Base-by-base conservation (phyloP, 2,113 vertebrate genomes). In the Meriones unguiculatus region DNA sequence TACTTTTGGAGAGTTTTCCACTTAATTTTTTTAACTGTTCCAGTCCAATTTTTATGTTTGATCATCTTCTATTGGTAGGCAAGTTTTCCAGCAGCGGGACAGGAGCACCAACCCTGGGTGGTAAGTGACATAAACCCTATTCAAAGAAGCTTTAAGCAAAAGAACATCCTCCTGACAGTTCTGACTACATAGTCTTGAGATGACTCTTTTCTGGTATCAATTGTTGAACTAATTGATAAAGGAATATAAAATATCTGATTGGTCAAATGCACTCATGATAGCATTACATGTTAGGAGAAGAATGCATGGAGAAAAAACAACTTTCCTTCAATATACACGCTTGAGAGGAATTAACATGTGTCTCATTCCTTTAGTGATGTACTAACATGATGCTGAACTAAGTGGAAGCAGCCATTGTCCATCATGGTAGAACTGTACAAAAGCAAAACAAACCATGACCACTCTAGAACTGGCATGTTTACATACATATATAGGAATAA, bases 11-110 rank as follows among this genome's bases (percentile, higher is more conserved):
- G 70, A 62, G 54, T 76, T 88, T 91, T 93, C 9, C 20, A 70
- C 50, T 57, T 93, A 24, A 0, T 64, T 91, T 90, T 96, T 76
- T 59, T 52, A 72, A 17, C 10, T 54, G 12, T 72, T 24, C 30
- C n/a, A 7, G n/a, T 28, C n/a, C 67, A 46, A 89, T 50, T 89
- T 91, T 95, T 18, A 89, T n/a, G 41, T 86, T 93, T 87, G 54
- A 12, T 22, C 18, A 11, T 73, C 18, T 73, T 38, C 72, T 73
- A 73, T 73, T 38, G 6, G 1, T 3, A 73, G 72, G n/a, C 3
- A 41, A 41, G n/a, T 38, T 41, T 73, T 41, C n/a, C 38, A 73
- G 18, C 72, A 38, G 72, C 20, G 7, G 20, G 18, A 38, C 17
- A 3, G 7, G 7, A 35, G 20, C 35, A n/a, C 7, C 7, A 41